Evolutionary conservation across 2,888 invertebrate genomes (phyloP).

Genomic region (Cyclophora albipunctata): DNA sequence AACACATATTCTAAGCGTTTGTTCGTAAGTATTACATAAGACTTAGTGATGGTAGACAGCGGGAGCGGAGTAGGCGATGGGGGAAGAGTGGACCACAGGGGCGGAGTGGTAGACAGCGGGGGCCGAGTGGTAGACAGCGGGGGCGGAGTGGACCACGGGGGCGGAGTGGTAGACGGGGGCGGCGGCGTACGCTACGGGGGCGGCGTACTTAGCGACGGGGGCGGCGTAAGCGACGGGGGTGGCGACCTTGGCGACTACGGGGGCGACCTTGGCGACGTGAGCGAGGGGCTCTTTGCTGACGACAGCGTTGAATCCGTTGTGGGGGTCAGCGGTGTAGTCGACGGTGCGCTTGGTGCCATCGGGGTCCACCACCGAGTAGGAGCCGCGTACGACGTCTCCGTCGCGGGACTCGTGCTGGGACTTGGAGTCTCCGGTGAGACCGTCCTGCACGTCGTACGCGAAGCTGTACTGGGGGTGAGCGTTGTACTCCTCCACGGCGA

Average conservation of each 20-base stretch:
- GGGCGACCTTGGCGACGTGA: slow-evolving; percentile 32
- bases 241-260: slow-evolving; percentile 27
- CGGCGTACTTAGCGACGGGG: slow-evolving; percentile 8
- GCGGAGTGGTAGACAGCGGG: slow-evolving; percentile 29
- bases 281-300: slow-evolving; percentile 61
- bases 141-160: slow-evolving; percentile 33
- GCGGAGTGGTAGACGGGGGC: slow-evolving; percentile 25
- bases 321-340: slow-evolving; percentile 63
- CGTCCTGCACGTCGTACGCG: slow-evolving; percentile 74
- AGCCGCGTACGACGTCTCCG: slow-evolving; percentile 65
- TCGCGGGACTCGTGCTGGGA: slow-evolving; percentile 62
- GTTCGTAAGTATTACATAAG: no score
- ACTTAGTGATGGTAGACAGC: slow-evolving; percentile 18
- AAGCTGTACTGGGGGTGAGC: slow-evolving; percentile 60
- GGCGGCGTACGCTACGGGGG: slow-evolving; percentile 30
- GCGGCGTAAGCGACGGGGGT: slow-evolving; percentile 35
- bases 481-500: slow-evolving; percentile 48
- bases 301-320: slow-evolving; percentile 75
- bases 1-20: no score
- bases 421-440: slow-evolving; percentile 67
- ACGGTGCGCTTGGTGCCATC: slow-evolving; percentile 75
- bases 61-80: slow-evolving; percentile 27
- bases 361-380: slow-evolving; percentile 72
- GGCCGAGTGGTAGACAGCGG: slow-evolving; percentile 36
- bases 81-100: slow-evolving; percentile 29